Evolutionary conservation across 1,140 invertebrate species (phyloP), one percentile per base, ranked within the genome.

Genomic region (Drosophila pruinosa): DNA sequence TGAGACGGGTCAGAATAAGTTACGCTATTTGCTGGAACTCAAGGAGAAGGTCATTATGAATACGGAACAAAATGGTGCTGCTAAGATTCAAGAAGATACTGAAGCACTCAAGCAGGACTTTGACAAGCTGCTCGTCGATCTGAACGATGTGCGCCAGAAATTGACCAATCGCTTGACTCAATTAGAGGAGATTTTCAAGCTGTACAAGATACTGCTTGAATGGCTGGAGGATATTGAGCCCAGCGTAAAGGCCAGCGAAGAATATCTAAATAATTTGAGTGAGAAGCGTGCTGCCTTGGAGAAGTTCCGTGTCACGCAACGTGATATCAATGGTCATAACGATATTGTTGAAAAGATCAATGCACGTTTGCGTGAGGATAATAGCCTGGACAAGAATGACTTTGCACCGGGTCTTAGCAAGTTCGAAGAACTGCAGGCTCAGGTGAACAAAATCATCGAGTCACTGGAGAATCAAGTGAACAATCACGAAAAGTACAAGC

Each of bases 31-130:
- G 31, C 90, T 97, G n/a, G 97, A 98, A 80, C 91, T 98, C 0
- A 98, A 98, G 91, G 97, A 98, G 91, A 96, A 96, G 83, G 97
- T 98, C 0, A 96, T 97, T 3, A 95, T 97, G 93, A 98, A 97
- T 82, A 98, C 97, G 0, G 97, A 98, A 92, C 95, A 96, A 70
- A 94, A 94, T 68, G 97, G 97, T 1, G 96, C 95, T 0, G 93
- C 94, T 0, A 97, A 97, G 89, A 97, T 98, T 52, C 95, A 98
- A 90, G 97, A 98, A 89, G 96, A 97, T 75, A 97, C 96, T 0
- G 96, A 97, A 73, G 96, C 95, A 73, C 91, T 99, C 3, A 96
- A 97, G 90, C 93, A 94, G 75, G 97, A 98, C 86, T 97, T 98
- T 89, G 97, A 98, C 63, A 97, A 96, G 79, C 89, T 98, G 0